Evolutionary conservation across 2,113 vertebrate genomes (phyloP), one percentile per base, ranked within the genome.

Genomic region (Brachypteracias leptosomus): DNA sequence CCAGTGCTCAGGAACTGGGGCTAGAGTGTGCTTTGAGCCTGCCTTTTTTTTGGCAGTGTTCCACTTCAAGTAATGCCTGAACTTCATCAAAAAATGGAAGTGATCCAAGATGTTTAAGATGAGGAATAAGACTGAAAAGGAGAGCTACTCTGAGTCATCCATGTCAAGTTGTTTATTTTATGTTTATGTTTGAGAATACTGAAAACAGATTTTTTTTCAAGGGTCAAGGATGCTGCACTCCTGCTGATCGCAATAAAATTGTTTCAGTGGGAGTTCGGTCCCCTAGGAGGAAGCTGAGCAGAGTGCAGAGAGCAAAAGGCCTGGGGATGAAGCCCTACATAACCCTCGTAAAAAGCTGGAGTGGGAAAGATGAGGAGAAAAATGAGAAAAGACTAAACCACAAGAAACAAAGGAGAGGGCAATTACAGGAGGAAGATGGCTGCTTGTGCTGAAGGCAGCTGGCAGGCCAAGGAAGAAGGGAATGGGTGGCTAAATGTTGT

Each of bases 111-210:
- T 9, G 3, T 80, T 80, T 67, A 75, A 88, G 77, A 78, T 1
- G 0, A 33, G 78, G 81, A 91, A 21, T 24, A 57, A 89, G 61
- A 68, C 85, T 85, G 88, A 88, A 61, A 75, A 82, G 57, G 73
- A 93, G 66, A 91, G 74, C 61, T 87, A 46, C 74, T 95, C 79
- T 87, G 89, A 95, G 55, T 93, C 83, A 84, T 84, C 55, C 29
- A 10, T 42, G 42, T 88, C n/a, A 88, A 90, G 74, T 52, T 80
- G 71, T 87, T 91, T 83, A 44, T 85, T 85, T 79, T 86, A 40
- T 93, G 65, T 91, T 94, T 92, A 40, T 11, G 16, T 86, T 80
- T 67, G 68, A 86, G 77, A 91, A 72, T 35, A 65, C 61, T 75
- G 65, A 89, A 95, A 88, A 90, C 62, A 85, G 28, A 44, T 33